Conservation (phyloP, 2,797 vertebrate species). For the Heteromormyrus szaboi region DNA sequence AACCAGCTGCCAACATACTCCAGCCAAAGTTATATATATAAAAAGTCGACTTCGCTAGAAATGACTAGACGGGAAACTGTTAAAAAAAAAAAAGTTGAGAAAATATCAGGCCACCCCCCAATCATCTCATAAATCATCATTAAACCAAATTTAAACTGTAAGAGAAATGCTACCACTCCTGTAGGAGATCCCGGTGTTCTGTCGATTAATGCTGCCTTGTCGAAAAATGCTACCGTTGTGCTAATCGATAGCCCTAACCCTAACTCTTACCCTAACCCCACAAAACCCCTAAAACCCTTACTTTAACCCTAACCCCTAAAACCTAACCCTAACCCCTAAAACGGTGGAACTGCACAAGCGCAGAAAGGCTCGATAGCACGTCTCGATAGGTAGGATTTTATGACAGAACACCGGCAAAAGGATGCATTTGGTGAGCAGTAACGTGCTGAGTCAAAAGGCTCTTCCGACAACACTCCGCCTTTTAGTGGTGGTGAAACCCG, state of each 20-base stretch:
- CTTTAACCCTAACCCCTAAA: too few species aligned
- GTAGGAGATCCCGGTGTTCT: background rate
- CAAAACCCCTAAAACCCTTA: too few species aligned
- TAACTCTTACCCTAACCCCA: too few species aligned
- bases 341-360: too few species aligned
- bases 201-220: too few species aligned
- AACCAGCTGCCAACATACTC: background rate
- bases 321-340: too few species aligned
- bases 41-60: background rate
- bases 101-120: background rate
- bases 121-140: background rate
- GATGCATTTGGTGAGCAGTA: slow-evolving; percentile 5
- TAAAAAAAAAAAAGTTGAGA: background rate
- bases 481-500: background rate
- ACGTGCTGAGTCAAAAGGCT: background rate
- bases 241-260: too few species aligned
- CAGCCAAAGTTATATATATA: background rate
- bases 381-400: too few species aligned
- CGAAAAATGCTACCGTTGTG: too few species aligned
- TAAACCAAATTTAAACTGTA: background rate
- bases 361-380: too few species aligned
- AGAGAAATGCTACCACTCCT: background rate
- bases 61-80: background rate
- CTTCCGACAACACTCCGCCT: background rate
- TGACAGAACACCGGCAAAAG: background rate